A percentile compares a stretch with the other conserved stretches of the same genome.
phyloP scores from a whole-genome alignment of 2,888 invertebrate genomes.

The Aplocera efformata region DNA sequence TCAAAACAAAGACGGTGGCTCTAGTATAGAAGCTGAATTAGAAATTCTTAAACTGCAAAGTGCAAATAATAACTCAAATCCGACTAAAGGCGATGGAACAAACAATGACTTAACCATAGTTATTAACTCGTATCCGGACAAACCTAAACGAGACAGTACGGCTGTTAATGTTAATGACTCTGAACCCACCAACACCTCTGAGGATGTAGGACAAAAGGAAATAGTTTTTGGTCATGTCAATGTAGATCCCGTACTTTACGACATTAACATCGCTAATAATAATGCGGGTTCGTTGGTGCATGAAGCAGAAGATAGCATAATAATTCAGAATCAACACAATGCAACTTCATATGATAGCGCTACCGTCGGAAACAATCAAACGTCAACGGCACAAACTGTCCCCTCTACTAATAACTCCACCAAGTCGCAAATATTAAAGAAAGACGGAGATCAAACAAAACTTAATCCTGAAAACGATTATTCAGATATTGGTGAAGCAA shows the following conservation, averaged over 20 bases:
- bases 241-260: slow-evolving; percentile 61
- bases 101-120: slow-evolving; percentile 55
- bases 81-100: slow-evolving; percentile 39
- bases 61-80: slow-evolving; percentile 45
- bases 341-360: slow-evolving; percentile 27
- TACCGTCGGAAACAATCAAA: slow-evolving; percentile 20
- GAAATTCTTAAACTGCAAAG: slow-evolving; percentile 67
- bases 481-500: slow-evolving; percentile 73
- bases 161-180: slow-evolving; percentile 46
- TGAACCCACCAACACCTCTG: slow-evolving; percentile 40
- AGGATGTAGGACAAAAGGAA: slow-evolving; percentile 67
- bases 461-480: slow-evolving; percentile 73
- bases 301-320: slow-evolving; percentile 27
- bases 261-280: slow-evolving; percentile 32
- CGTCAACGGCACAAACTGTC: slow-evolving; percentile 6
- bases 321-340: slow-evolving; percentile 29
- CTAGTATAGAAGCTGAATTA: slow-evolving; percentile 67
- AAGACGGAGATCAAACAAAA: slow-evolving; percentile 56
- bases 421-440: slow-evolving; percentile 44
- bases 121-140: slow-evolving; percentile 51
- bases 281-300: slow-evolving; percentile 15
- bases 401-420: slow-evolving; percentile 24
- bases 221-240: slow-evolving; percentile 68
- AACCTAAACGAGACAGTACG: slow-evolving; percentile 71
- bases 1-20: slow-evolving; percentile 48